phyloP scores from a whole-genome alignment of 2,888 invertebrate species.

The Leptogaster cylindrica region DNA sequence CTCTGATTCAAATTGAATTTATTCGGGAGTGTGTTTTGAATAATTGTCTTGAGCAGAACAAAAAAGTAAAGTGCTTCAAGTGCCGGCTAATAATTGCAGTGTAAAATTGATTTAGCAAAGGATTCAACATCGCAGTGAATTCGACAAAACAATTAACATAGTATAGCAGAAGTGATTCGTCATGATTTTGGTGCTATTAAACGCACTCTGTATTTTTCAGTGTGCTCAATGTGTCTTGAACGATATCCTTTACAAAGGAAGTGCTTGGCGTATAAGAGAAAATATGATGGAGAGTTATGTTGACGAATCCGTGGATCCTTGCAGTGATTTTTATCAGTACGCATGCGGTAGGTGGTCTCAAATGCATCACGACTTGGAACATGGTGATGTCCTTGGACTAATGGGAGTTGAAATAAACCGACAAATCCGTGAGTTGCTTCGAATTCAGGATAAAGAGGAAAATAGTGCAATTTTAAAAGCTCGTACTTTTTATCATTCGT shows the following conservation, averaged over 20 bases:
- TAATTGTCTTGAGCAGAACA: neutral
- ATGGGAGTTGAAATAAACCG: slow-evolving; percentile 3
- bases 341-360: slow-evolving; percentile 15
- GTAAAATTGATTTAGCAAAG: neutral
- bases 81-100: neutral
- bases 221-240: neutral
- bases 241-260: neutral
- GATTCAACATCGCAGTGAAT: neutral
- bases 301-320: slow-evolving; percentile 11
- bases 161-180: neutral
- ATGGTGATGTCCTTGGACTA: slow-evolving; percentile 10
- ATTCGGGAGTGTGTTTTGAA: neutral
- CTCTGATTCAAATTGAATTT: neutral
- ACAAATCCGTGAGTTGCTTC: neutral
- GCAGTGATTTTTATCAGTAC: slow-evolving; percentile 8
- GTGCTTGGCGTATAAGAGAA: neutral
- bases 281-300: slow-evolving; percentile 5
- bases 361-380: neutral
- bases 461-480: neutral
- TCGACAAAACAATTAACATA: neutral
- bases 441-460: neutral
- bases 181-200: neutral
- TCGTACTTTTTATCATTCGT: slow-evolving; percentile 7
- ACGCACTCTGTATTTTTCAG: neutral
- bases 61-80: neutral